These are phyloP conservation scores for Amaurobius ferox DNA, from an alignment of 2,888 invertebrate genomes.

Conservation along the genomic window DNA sequence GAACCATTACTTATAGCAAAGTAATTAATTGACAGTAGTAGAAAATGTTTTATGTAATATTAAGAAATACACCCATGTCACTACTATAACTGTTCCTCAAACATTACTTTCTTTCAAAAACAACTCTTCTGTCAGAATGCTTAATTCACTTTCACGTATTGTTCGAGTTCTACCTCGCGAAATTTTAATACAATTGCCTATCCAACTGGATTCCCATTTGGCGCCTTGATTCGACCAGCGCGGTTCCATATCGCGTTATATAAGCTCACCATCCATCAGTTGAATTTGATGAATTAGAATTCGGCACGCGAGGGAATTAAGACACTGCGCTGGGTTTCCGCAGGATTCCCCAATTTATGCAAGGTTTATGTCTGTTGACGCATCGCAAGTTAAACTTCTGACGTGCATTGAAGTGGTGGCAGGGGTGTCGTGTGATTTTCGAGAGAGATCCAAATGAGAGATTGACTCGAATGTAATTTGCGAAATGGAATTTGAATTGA, in stretches of 20 bases:
- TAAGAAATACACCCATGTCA: too few relatives aligned
- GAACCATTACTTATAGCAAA: too few relatives aligned
- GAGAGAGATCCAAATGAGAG: too few relatives aligned
- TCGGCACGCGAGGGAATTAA: conserved; percentile 51
- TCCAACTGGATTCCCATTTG: conserved; percentile 54
- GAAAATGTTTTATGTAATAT: too few relatives aligned
- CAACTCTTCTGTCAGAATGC: background rate
- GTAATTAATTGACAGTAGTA: too few relatives aligned
- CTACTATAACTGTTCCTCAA: too few relatives aligned
- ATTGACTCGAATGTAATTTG: too few relatives aligned
- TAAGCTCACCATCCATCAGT: conserved; percentile 38
- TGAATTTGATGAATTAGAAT: conserved; percentile 45
- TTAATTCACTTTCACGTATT: background rate
- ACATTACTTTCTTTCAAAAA: too few relatives aligned
- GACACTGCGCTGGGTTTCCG: conserved; percentile 31
- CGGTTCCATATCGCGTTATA: conserved; percentile 36
- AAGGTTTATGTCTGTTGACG: background rate
- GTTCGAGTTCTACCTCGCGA: conserved; percentile 25
- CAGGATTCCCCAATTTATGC: conserved; percentile 3
- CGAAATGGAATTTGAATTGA: too few relatives aligned
- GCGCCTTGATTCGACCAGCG: conserved; percentile 55
- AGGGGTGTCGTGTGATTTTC: background rate
- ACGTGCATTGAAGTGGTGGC: background rate
- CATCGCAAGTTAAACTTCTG: conserved; percentile 4
- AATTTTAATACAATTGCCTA: conserved; percentile 61